Evolutionary conservation across 1,140 invertebrate species (phyloP).

Genomic region (Trissolcus basalis): DNA sequence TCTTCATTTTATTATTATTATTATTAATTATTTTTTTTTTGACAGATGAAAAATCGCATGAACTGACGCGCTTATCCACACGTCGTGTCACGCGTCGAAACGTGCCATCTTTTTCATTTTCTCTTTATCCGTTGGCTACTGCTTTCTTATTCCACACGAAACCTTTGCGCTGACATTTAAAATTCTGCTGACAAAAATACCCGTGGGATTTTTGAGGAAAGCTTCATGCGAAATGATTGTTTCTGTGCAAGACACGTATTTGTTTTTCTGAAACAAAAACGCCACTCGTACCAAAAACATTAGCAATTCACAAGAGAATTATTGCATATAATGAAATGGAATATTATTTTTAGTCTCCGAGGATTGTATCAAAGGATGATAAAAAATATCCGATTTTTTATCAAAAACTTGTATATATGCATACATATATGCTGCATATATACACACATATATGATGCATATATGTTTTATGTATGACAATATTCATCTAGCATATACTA

Average conservation of each 20-base stretch:
- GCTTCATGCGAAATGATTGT: constrained; percentile 51
- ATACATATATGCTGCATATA: no score
- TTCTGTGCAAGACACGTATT: constrained; percentile 29
- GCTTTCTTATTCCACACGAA: constrained; percentile 50
- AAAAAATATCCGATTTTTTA: no score
- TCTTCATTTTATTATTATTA: no score
- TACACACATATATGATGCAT: no score
- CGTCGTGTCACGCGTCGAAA: constrained; percentile 60
- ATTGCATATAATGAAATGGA: no score
- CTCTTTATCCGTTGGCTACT: constrained; percentile 34
- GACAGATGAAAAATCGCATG: constrained; percentile 36
- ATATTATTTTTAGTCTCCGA: no score
- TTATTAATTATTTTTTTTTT: constrained; percentile 45
- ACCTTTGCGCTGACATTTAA: constrained; percentile 50
- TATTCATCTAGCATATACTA: no score
- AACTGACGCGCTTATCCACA: constrained; percentile 60
- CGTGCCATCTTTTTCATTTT: constrained; percentile 60
- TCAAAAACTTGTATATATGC: no score
- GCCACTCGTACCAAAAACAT: no score
- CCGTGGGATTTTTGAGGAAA: constrained; percentile 42
- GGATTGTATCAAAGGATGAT: no score
- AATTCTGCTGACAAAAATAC: constrained; percentile 58
- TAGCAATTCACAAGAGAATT: no score
- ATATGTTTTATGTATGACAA: no score
- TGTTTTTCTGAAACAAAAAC: constrained; percentile 4